Percentiles rank a stretch among this genome's conserved stretches.
These are phyloP conservation scores for Torymus tubicola DNA, from an alignment of 2,888 invertebrate species.

Conservation along the genomic window DNA sequence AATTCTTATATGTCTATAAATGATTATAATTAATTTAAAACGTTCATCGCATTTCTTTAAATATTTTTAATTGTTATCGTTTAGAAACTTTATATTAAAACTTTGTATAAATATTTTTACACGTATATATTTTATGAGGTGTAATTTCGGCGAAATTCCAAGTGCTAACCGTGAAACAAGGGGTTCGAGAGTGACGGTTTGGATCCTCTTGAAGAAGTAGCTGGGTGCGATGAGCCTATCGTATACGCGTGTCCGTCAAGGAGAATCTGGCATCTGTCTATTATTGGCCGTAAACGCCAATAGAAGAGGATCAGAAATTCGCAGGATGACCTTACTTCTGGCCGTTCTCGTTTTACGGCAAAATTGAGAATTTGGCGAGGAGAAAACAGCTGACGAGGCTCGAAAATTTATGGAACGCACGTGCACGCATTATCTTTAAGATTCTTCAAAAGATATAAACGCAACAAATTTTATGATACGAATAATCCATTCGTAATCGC, in stretches of 20 bases:
- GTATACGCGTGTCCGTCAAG: slow-evolving; percentile 58
- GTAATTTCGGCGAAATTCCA: slow-evolving; percentile 32
- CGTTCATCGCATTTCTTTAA: too few species aligned
- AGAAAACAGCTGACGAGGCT: slow-evolving; percentile 57
- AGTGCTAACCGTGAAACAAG: slow-evolving; percentile 58
- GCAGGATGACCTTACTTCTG: slow-evolving; percentile 56
- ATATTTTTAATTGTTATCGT: too few species aligned
- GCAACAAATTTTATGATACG: slow-evolving; percentile 20
- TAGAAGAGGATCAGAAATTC: slow-evolving; percentile 39
- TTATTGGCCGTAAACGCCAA: slow-evolving; percentile 60
- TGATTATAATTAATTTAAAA: too few species aligned
- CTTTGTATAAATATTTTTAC: not conserved
- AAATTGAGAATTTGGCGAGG: slow-evolving; percentile 34
- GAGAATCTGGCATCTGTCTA: slow-evolving; percentile 61
- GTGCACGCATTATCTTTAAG: not conserved
- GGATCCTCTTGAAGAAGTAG: slow-evolving; percentile 50
- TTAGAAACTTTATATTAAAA: slow-evolving; percentile 12
- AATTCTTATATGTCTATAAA: too few species aligned
- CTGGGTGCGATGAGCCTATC: slow-evolving; percentile 13
- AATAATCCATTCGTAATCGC: not conserved
- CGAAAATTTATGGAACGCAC: slow-evolving; percentile 46
- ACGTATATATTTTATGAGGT: slow-evolving; percentile 30
- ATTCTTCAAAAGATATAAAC: slow-evolving; percentile 11
- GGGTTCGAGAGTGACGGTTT: not conserved
- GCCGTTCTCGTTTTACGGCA: slow-evolving; percentile 30